Evolutionary conservation across 2,113 vertebrate species (phyloP), one percentile per base, ranked within the genome.

Genomic region (Turnix velox): DNA sequence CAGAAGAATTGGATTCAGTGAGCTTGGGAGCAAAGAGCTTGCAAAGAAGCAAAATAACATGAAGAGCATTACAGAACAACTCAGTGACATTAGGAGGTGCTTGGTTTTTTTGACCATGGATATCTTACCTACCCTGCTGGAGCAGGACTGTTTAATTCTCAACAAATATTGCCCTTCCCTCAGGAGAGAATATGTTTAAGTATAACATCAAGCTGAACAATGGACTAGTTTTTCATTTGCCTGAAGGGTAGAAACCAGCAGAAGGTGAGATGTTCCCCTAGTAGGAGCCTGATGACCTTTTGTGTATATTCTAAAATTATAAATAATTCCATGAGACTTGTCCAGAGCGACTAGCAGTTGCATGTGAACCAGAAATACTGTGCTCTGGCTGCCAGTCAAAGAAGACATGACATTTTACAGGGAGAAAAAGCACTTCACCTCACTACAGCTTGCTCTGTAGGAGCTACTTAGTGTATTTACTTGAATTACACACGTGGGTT

Each of bases 401-500:
- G 33, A 14, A 57, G 23, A 3, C 4, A 6, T 63, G 87, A 31
- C 55, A 39, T 7, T 59, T 37, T 37, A 55, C 58, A 89, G 37
- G 4, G 31, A 72, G 48, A 31, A 68, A 46, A 51, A 80, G 33
- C 20, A 13, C 22, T 37, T n/a, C 9, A 12, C 73, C 39, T 76
- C 33, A 14, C 30, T 59, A 61, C 27, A 66, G 62, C 67, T 51
- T 45, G 55, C 25, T 69, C 54, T 0, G 2, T 48, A n/a, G 18
- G 25, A 83, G 59, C 31, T 40, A n/a, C n/a, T n/a, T n/a, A 19
- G 14, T 33, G 62, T 31, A 28, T 71, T 45, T 75, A 31, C 76
- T 78, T 57, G 15, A 51, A 6, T 43, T 51, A 5, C 1, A 3
- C 23, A 2, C 0, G 1, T 5, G 43, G 18, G 10, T 8, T 33